A percentile compares a stretch with the other conserved stretches of the same genome.
phyloP scores from a whole-genome alignment of 2,888 invertebrate genomes.

The Idaea aversata region DNA sequence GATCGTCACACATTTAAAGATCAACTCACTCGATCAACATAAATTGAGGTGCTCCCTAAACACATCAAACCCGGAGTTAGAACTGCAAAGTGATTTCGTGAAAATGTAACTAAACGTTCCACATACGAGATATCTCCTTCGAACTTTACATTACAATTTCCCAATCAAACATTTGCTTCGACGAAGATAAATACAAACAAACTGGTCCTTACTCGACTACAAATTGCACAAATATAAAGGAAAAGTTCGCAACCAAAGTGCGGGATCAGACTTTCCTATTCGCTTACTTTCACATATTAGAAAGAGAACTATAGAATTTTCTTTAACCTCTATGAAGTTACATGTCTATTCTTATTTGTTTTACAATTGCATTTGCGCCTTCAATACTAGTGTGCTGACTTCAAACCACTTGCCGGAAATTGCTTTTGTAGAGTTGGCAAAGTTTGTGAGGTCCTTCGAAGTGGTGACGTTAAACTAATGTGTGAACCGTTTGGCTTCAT shows the following conservation, averaged over 20 bases:
- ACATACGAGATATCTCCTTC: conserved; percentile 1
- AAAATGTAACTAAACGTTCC: neutral
- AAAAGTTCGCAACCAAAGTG: neutral
- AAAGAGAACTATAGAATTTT: neutral
- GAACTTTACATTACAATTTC: conserved; percentile 1
- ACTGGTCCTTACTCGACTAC: neutral
- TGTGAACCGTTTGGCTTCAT: neutral
- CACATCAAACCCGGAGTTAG: neutral
- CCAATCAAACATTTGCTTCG: neutral
- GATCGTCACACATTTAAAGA: neutral
- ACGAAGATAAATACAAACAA: neutral
- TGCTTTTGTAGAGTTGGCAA: conserved; percentile 1
- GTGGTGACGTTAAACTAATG: neutral
- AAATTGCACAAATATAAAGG: neutral
- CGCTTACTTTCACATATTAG: neutral
- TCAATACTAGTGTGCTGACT: neutral
- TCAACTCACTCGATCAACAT: neutral
- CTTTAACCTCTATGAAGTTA: neutral
- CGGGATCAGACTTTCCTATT: neutral
- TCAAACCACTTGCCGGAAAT: neutral
- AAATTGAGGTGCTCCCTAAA: neutral
- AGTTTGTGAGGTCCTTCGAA: neutral
- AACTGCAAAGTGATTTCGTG: neutral
- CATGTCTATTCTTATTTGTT: neutral
- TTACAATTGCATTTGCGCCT: neutral